Conservation (phyloP, 1,140 invertebrate species). For the Scaptodrosophila lebanonensis region DNA sequence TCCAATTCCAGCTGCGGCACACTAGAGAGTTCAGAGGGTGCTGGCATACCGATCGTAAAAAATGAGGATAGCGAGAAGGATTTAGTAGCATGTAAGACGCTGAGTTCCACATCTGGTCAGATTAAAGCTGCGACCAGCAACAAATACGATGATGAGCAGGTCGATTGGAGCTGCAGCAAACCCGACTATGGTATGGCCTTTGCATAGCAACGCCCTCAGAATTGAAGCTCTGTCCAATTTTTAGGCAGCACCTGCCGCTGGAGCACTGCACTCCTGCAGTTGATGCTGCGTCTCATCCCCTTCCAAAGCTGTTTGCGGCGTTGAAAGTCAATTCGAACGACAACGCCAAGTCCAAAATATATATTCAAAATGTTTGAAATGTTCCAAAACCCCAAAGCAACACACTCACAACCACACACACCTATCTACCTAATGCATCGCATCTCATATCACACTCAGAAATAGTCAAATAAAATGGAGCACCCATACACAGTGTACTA, state of each 20-base stretch:
- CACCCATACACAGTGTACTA: conserved; percentile 14
- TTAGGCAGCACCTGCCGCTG: conserved; percentile 22
- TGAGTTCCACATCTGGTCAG: no score
- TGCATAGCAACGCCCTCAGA: conserved; percentile 8
- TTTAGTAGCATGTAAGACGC: no score
- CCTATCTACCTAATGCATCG: conserved; percentile 5
- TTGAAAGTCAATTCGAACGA: background rate
- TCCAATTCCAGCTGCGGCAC: no score
- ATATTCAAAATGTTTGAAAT: background rate
- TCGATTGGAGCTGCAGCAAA: conserved; percentile 4
- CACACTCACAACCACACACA: background rate
- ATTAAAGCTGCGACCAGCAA: background rate
- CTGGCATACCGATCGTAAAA: no score
- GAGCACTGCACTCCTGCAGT: conserved; percentile 36
- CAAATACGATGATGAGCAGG: background rate
- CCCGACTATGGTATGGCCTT: background rate
- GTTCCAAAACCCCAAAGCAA: background rate
- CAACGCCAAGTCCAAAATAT: background rate
- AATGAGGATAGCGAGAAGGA: no score
- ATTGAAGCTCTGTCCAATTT: conserved; percentile 4
- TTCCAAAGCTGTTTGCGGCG: conserved; percentile 1
- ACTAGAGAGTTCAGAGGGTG: no score
- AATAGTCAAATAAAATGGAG: conserved; percentile 42
- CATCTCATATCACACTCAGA: conserved; percentile 5
- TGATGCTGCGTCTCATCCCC: conserved; percentile 29